These are phyloP conservation scores for Gymnothorax javanicus DNA, from an alignment of 2,797 vertebrate species.

Conservation along the genomic window DNA sequence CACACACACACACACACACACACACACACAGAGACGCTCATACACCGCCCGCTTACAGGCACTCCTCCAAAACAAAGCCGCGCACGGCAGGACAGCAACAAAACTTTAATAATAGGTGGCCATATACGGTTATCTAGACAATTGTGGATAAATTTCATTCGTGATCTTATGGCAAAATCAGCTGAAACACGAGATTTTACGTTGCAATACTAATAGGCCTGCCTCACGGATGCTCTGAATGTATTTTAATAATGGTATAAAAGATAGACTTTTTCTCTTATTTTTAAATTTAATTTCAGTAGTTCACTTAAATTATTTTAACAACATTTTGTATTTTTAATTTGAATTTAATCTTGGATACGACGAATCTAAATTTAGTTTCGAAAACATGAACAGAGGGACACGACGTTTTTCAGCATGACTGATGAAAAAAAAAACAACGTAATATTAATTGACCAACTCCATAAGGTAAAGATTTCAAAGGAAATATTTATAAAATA, in stretches of 20 bases:
- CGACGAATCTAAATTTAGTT: not conserved
- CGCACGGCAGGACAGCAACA: not conserved
- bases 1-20: not conserved
- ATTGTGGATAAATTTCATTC: not conserved
- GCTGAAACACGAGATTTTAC: not conserved
- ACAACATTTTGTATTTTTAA: no score
- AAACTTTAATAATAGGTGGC: not conserved
- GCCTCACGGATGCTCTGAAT: not conserved
- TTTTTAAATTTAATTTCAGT: not conserved
- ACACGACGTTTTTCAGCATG: not conserved
- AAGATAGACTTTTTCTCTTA: not conserved
- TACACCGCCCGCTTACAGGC: not conserved
- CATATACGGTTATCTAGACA: not conserved
- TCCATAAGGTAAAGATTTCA: not conserved
- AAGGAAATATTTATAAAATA: not conserved
- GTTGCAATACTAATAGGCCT: not conserved
- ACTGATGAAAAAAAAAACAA: not conserved
- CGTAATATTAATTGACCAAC: not conserved
- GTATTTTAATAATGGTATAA: not conserved
- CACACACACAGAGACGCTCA: not conserved
- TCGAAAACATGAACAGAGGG: not conserved
- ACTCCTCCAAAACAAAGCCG: conserved; percentile 6
- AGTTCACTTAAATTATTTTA: not conserved
- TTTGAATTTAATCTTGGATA: not conserved
- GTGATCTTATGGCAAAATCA: not conserved